Conservation (phyloP, 2,888 invertebrate genomes). For the Drosophila cognata region DNA sequence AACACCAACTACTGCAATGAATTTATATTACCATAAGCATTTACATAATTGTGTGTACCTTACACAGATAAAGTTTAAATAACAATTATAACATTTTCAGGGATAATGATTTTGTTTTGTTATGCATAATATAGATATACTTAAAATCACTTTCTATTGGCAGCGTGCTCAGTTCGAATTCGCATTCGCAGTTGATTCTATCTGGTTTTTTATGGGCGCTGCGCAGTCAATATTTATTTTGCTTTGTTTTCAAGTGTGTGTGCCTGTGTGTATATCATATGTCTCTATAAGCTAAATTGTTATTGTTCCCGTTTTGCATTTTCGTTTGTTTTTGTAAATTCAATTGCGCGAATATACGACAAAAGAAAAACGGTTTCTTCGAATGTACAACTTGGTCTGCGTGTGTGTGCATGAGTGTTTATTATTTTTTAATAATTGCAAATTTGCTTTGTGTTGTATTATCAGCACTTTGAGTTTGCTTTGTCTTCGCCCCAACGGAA, state of each 20-base stretch:
- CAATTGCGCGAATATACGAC: constrained; percentile 24
- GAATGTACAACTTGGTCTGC: not conserved
- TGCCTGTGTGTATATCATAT: constrained; percentile 5
- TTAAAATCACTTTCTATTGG: not conserved
- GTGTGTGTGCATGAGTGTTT: constrained; percentile 49
- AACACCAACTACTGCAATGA: not conserved
- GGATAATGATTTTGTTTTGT: not conserved
- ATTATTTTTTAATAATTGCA: constrained; percentile 67
- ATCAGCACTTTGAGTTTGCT: constrained; percentile 67
- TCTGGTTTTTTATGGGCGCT: constrained; percentile 18
- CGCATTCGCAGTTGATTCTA: constrained; percentile 24
- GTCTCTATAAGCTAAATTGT: constrained; percentile 29
- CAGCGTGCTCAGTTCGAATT: constrained; percentile 1
- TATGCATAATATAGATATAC: not conserved
- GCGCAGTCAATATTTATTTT: constrained; percentile 32
- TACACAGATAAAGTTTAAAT: not conserved
- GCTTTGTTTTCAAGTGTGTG: constrained; percentile 25
- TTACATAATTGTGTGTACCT: not conserved
- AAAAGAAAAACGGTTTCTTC: constrained; percentile 27
- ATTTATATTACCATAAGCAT: not conserved
- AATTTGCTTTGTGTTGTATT: constrained; percentile 62
- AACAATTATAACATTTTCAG: not conserved
- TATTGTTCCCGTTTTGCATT: constrained; percentile 45
- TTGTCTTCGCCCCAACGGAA: constrained; percentile 43
- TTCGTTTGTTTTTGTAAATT: constrained; percentile 43